Percentiles rank a stretch among this genome's conserved stretches.
Conservation (phyloP, 2,113 vertebrate species). For the Burhinus oedicnemus region DNA sequence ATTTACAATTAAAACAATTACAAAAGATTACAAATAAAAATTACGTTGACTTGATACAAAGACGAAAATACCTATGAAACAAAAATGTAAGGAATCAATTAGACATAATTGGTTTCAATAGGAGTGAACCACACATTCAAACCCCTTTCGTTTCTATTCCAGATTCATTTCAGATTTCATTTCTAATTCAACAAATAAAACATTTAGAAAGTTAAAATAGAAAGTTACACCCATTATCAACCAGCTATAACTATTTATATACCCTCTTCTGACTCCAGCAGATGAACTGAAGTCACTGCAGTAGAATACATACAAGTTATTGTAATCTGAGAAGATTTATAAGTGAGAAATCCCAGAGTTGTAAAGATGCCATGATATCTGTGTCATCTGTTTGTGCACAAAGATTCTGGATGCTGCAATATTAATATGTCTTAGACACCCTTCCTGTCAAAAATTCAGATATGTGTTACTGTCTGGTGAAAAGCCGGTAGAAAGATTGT, state of each 20-base stretch:
- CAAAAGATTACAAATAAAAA: neutral
- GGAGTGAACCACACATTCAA: neutral
- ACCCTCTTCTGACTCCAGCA: neutral
- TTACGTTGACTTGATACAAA: neutral
- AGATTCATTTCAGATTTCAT: neutral
- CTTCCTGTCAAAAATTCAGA: neutral
- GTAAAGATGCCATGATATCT: neutral
- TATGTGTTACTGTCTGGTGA: neutral
- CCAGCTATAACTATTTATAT: neutral
- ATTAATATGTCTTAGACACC: neutral
- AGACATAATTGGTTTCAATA: neutral
- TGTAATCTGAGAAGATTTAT: neutral
- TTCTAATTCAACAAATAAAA: neutral
- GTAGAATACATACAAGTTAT: neutral
- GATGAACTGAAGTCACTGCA: neutral
- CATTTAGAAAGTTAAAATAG: neutral
- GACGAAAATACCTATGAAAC: neutral
- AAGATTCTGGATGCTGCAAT: neutral
- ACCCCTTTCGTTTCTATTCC: neutral
- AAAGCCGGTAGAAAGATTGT: slow-evolving; percentile 39
- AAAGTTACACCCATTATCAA: neutral
- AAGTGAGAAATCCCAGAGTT: neutral
- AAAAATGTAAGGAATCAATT: neutral
- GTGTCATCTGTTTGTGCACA: neutral
- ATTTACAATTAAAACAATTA: neutral